Evolutionary conservation across 2,888 invertebrate species (phyloP).

Genomic region (Ditylenchus weischeri): DNA sequence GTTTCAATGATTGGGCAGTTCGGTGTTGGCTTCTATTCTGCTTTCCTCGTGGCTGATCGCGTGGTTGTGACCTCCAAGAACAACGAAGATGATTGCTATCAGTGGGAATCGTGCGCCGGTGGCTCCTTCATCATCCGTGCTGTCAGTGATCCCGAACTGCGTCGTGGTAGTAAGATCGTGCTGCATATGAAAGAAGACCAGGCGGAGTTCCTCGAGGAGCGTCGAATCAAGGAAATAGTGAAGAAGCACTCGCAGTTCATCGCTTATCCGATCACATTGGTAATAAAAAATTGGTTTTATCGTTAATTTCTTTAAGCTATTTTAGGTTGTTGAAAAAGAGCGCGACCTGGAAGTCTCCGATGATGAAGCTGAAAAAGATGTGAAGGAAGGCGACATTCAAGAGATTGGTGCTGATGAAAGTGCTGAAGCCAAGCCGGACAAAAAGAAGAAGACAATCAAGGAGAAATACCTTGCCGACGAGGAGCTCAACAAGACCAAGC

Average conservation of each 20-base stretch:
- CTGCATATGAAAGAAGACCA: conserved; percentile 93
- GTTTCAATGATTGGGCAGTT: conserved; percentile 99
- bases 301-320: too few species aligned
- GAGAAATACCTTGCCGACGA: conserved; percentile 97
- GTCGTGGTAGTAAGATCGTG: conserved; percentile 87
- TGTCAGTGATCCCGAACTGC: conserved; percentile 52
- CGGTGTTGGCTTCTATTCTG: conserved; percentile 99
- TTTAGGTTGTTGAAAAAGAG: conserved; percentile 81
- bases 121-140: conserved; percentile 87
- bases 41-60: conserved; percentile 88
- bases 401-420: conserved; percentile 65
- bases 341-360: conserved; percentile 92
- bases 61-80: conserved; percentile 82
- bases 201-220: conserved; percentile 87
- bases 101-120: conserved; percentile 96
- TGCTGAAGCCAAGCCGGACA: conserved; percentile 63
- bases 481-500: conserved; percentile 82
- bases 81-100: conserved; percentile 95
- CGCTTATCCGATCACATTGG: conserved; percentile 90
- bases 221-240: conserved; percentile 89
- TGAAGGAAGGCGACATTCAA: conserved; percentile 69
- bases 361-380: conserved; percentile 69
- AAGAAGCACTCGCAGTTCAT: conserved; percentile 99
- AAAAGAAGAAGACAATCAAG: conserved; percentile 78
- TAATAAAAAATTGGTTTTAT: too few species aligned